These are phyloP conservation scores for Hetaerina titia DNA, from an alignment of 2,888 invertebrate species.

Conservation along the genomic window DNA sequence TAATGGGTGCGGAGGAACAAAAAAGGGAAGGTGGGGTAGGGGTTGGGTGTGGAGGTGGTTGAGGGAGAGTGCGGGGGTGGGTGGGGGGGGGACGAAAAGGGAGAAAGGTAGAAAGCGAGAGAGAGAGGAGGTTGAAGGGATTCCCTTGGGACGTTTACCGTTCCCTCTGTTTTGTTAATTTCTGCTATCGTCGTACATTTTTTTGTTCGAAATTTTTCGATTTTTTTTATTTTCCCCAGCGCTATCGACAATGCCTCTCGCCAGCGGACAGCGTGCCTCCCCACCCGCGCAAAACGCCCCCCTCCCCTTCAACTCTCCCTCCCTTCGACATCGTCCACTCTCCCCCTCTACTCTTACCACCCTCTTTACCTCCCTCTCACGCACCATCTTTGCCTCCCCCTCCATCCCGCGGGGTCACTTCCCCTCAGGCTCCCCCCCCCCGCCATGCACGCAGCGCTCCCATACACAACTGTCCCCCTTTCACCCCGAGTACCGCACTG, in stretches of 20 bases:
- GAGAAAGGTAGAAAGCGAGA: too few species aligned
- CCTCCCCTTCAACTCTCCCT: not conserved
- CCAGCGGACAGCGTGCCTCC: not conserved
- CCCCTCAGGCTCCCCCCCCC: not conserved
- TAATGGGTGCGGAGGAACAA: conserved; percentile 30
- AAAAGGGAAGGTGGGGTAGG: not conserved
- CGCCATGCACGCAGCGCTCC: too few species aligned
- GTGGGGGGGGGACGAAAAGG: too few species aligned
- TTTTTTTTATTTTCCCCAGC: conserved; percentile 8
- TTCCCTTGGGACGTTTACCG: conserved; percentile 65
- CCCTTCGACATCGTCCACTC: not conserved
- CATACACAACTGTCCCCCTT: too few species aligned
- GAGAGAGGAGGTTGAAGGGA: not conserved
- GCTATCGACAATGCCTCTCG: conserved; percentile 60
- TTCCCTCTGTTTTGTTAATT: conserved; percentile 66
- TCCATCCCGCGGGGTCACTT: not conserved
- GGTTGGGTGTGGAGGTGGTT: too few species aligned
- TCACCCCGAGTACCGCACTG: too few species aligned
- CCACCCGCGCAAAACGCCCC: not conserved
- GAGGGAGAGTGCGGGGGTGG: too few species aligned
- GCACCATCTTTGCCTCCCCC: not conserved
- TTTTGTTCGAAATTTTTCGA: not conserved
- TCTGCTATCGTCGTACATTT: conserved; percentile 45
- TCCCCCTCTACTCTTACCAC: not conserved
- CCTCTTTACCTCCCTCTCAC: not conserved